Percentiles rank a stretch among this genome's conserved stretches.
Conservation (phyloP, 2,888 invertebrate genomes). For the Tachina lurida region DNA sequence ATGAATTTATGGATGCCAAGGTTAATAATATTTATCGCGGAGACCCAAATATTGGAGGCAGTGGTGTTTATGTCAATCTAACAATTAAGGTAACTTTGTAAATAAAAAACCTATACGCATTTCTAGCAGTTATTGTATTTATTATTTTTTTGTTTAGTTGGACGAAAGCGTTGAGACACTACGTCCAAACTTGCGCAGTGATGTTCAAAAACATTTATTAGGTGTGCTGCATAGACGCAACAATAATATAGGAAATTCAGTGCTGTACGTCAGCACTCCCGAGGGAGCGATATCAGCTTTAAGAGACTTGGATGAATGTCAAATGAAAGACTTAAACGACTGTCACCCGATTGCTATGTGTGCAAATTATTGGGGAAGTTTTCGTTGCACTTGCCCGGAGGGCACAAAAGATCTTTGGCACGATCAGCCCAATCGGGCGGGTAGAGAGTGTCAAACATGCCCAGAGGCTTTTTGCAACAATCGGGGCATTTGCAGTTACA, state of each 20-base stretch:
- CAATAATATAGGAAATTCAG: slow-evolving; percentile 94
- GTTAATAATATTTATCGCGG: slow-evolving; percentile 91
- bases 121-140: neutral
- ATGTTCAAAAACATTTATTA: slow-evolving; percentile 92
- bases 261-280: slow-evolving; percentile 92
- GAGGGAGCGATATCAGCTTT: slow-evolving; percentile 90
- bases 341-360: slow-evolving; percentile 91
- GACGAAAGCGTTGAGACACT: slow-evolving; percentile 90
- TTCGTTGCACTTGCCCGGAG: slow-evolving; percentile 87
- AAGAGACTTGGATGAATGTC: slow-evolving; percentile 93
- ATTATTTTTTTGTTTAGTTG: slow-evolving; percentile 83
- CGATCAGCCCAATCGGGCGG: slow-evolving; percentile 87
- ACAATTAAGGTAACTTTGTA: slow-evolving; percentile 86
- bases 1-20: slow-evolving; percentile 91
- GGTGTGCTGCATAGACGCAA: slow-evolving; percentile 92
- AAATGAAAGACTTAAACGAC: slow-evolving; percentile 91
- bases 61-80: slow-evolving; percentile 92
- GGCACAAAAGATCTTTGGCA: slow-evolving; percentile 90
- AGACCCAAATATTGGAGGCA: slow-evolving; percentile 87
- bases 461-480: slow-evolving; percentile 91
- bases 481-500: slow-evolving; percentile 92
- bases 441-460: slow-evolving; percentile 91
- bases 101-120: too few relatives aligned
- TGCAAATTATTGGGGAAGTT: slow-evolving; percentile 91
- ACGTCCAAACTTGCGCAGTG: slow-evolving; percentile 87